Evolutionary conservation across 1,140 invertebrate species (phyloP).

Genomic region (Drosophila tsacasi): DNA sequence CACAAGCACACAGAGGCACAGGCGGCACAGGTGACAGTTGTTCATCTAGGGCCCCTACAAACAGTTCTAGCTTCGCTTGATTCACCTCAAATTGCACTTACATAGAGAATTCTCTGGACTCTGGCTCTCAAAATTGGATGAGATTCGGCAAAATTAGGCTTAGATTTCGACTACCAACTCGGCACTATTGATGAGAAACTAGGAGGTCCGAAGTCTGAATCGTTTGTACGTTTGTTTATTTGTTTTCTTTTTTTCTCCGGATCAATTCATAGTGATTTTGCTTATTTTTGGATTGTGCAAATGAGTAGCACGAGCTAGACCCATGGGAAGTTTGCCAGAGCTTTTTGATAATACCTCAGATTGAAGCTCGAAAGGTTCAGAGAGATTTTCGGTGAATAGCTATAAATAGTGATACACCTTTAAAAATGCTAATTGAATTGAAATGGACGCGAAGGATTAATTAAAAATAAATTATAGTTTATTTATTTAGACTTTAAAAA

Average conservation of each 20-base stretch:
- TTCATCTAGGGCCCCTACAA: conserved; percentile 27
- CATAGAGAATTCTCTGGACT: not conserved
- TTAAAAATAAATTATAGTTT: not conserved
- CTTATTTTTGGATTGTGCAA: conserved; percentile 38
- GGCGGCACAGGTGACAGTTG: conserved; percentile 29
- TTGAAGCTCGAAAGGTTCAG: not conserved
- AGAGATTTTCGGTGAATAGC: not conserved
- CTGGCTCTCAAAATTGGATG: not conserved
- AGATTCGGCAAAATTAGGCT: conserved; percentile 7
- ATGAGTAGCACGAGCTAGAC: conserved; percentile 64
- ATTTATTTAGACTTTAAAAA: not conserved
- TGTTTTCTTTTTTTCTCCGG: conserved; percentile 12
- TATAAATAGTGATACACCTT: not conserved
- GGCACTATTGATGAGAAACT: conserved; percentile 9
- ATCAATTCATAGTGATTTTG: conserved; percentile 9
- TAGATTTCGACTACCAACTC: conserved; percentile 10
- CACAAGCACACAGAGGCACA: not conserved
- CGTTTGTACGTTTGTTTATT: conserved; percentile 25
- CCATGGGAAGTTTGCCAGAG: conserved; percentile 11
- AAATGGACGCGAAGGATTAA: not conserved
- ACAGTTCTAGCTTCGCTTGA: conserved; percentile 10
- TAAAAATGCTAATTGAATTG: not conserved
- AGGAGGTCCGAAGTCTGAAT: conserved; percentile 13
- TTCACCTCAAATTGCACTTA: conserved; percentile 19
- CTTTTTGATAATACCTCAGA: not conserved